A percentile compares a stretch with the other conserved stretches of the same genome.
These are phyloP conservation scores for Homarus americanus DNA, from an alignment of 1,140 invertebrate genomes.

Conservation along the genomic window DNA sequence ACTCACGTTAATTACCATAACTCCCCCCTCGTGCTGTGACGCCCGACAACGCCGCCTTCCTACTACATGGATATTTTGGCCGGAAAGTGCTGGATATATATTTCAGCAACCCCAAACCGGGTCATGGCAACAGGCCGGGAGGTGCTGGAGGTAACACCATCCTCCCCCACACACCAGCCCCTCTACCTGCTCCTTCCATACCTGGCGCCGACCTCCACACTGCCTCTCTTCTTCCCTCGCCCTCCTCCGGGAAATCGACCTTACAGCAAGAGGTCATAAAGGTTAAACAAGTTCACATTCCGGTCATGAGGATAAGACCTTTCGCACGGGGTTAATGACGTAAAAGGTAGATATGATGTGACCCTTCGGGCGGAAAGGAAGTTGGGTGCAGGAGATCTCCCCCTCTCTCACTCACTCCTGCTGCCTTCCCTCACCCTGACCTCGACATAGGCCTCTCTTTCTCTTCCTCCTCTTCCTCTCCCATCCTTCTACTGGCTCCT, in stretches of 20 bases:
- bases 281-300: neutral
- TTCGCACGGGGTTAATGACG: constrained; percentile 53
- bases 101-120: constrained; percentile 24
- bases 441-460: neutral
- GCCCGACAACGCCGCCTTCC: neutral
- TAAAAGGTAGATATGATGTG: constrained; percentile 65
- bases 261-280: neutral
- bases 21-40: neutral
- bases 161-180: neutral
- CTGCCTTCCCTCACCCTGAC: constrained; percentile 12
- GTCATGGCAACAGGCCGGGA: constrained; percentile 34
- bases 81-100: constrained; percentile 34
- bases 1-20: neutral
- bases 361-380: constrained; percentile 46
- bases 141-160: constrained; percentile 26
- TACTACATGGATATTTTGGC: constrained; percentile 22
- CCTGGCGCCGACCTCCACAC: constrained; percentile 48
- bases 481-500: too few relatives aligned
- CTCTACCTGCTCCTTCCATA: constrained; percentile 28
- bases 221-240: neutral
- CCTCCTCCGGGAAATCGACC: constrained; percentile 11
- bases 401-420: neutral
- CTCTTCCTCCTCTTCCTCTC: neutral
- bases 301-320: neutral
- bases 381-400: constrained; percentile 7